Percentiles rank a stretch among this genome's conserved stretches.
These are phyloP conservation scores for Enteromius unitaeniatus DNA, from an alignment of 2,797 vertebrate species.

Conservation along the genomic window DNA sequence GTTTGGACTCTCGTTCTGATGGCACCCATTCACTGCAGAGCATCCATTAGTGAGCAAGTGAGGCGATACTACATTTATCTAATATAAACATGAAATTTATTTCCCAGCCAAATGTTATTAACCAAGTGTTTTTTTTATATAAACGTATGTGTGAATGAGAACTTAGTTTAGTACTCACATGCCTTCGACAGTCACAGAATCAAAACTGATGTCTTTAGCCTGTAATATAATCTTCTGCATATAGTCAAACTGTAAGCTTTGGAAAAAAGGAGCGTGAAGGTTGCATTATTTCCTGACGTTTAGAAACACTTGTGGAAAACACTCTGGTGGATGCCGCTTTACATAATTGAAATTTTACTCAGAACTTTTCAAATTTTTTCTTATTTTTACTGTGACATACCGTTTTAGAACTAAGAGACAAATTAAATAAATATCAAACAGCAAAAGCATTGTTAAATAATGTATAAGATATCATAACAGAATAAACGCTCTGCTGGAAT, in stretches of 20 bases:
- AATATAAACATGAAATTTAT: no score
- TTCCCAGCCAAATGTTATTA: no score
- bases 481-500: slow-evolving; percentile 15
- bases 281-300: background rate
- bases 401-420: background rate
- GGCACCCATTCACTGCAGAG: slow-evolving; percentile 6
- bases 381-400: background rate
- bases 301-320: background rate
- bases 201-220: no score
- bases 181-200: no score
- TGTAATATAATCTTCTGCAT: background rate
- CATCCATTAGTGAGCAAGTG: background rate
- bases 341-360: background rate
- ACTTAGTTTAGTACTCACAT: no score
- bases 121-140: no score
- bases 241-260: background rate
- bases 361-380: background rate
- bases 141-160: no score
- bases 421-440: background rate
- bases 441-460: background rate
- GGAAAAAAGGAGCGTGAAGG: background rate
- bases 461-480: background rate
- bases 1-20: background rate
- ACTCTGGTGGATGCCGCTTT: background rate
- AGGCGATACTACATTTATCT: background rate